Evolutionary conservation across 1,140 invertebrate genomes (phyloP), one percentile per base, ranked within the genome.

Genomic region (Portunus trituberculatus): DNA sequence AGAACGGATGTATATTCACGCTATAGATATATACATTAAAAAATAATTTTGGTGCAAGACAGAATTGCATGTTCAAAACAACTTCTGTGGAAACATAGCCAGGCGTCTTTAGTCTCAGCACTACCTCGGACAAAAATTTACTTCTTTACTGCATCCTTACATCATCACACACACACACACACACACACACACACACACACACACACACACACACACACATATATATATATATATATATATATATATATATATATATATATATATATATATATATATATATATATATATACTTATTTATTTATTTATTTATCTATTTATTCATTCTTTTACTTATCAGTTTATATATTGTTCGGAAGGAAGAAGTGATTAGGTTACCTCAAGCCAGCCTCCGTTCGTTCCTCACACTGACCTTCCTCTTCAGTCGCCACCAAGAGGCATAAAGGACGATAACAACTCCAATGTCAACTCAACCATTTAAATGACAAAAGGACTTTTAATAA

Each of bases 401-500:
- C 29, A 10, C 32, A 14, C 82, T 28, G 76, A 10, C 31, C 29
- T 4, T 83, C 67, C 29, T 86, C 82, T 93, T 76, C 32, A 16
- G 76, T 59, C 16, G 84, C 45, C 83, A 14, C 82, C 46, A 59
- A 84, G 48, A 52, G 12, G 39, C 46, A 59, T 87, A 93, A 93
- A 32, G 88, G 88, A 93, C 46, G 83, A 93, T 93, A 93, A 93
- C 83, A 88, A 88, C 83, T 93, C 92, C 92, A n/a, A 32, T 46
- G 92, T 93, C 92, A 87, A 88, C 92, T 88, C 25, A 59, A 14
- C 12, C 94, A 95, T 95, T 93, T 93, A 92, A 95, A 76, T 32
- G 82, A 95, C 94, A 95, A 93, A 82, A 52, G 52, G 29, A 94
- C 87, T 92, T 87, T 86, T 88, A 46, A 95, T 92, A 92, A 93